These are phyloP conservation scores for Drosophila tristis DNA, from an alignment of 1,140 invertebrate species.

Conservation along the genomic window DNA sequence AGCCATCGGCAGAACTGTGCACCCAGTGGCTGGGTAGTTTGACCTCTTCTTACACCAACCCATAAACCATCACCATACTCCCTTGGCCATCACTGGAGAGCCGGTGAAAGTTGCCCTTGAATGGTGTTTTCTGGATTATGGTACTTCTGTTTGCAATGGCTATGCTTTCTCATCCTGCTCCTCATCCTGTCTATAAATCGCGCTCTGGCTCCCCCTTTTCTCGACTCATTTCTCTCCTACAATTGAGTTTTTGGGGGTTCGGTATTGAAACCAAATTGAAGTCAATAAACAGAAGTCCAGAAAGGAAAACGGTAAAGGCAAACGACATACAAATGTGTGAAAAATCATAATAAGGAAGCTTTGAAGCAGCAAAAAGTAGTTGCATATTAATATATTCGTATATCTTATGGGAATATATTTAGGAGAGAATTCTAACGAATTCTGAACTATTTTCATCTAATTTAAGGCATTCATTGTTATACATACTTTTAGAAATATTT, in stretches of 20 bases:
- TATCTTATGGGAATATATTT: too few species aligned
- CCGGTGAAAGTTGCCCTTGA: slow-evolving; percentile 81
- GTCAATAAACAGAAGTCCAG: slow-evolving; percentile 68
- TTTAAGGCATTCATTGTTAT: not conserved
- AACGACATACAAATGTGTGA: slow-evolving; percentile 34
- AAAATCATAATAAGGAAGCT: slow-evolving; percentile 29
- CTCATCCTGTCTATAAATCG: slow-evolving; percentile 5
- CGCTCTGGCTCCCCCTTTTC: slow-evolving; percentile 20
- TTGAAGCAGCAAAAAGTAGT: slow-evolving; percentile 8
- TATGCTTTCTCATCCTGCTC: slow-evolving; percentile 7
- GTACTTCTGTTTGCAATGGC: slow-evolving; percentile 28
- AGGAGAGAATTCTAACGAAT: not conserved
- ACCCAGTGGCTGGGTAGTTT: slow-evolving; percentile 41
- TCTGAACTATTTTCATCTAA: not conserved
- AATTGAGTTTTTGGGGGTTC: slow-evolving; percentile 61
- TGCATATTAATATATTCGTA: not conserved
- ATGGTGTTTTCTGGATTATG: slow-evolving; percentile 77
- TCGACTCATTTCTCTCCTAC: slow-evolving; percentile 10
- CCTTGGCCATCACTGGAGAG: slow-evolving; percentile 29
- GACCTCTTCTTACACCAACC: slow-evolving; percentile 24
- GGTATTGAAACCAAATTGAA: slow-evolving; percentile 70
- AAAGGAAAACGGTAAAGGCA: slow-evolving; percentile 41
- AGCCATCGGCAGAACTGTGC: slow-evolving; percentile 7
- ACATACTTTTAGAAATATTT: not conserved
- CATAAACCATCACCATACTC: not conserved